A percentile compares a stretch with the other conserved stretches of the same genome.
phyloP scores from a whole-genome alignment of 2,888 invertebrate species.

The Polylopha cassiicola region DNA sequence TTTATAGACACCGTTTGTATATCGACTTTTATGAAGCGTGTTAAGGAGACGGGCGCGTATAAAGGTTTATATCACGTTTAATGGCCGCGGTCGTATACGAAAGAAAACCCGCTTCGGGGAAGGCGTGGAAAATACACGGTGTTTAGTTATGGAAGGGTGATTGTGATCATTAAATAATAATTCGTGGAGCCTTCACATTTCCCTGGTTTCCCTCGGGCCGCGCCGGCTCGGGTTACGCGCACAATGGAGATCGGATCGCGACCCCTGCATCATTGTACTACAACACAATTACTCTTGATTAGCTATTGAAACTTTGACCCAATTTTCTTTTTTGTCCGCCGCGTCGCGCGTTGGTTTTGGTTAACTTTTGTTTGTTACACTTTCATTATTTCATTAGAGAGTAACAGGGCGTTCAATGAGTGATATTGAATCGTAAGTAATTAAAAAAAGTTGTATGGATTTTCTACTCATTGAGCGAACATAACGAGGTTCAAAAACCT shows the following conservation, averaged over 20 bases:
- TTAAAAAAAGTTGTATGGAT: conserved; percentile 7
- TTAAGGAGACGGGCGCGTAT: no score
- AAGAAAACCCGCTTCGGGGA: no score
- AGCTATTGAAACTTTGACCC: conserved; percentile 47
- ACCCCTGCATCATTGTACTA: conserved; percentile 32
- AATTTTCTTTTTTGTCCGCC: conserved; percentile 24
- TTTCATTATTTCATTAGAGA: conserved; percentile 20
- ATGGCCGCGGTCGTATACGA: no score
- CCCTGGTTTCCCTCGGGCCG: conserved; percentile 22
- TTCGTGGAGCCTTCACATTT: conserved; percentile 21
- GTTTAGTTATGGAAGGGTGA: conserved; percentile 17
- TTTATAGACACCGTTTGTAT: conserved; percentile 3
- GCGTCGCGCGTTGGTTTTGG: conserved; percentile 18
- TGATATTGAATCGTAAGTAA: not conserved
- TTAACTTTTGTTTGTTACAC: conserved; percentile 21
- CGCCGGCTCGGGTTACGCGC: conserved; percentile 36
- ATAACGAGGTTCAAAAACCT: conserved; percentile 32
- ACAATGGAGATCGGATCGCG: conserved; percentile 33
- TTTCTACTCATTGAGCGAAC: conserved; percentile 23
- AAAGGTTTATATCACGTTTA: no score
- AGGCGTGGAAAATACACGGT: no score
- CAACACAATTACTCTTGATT: conserved; percentile 53
- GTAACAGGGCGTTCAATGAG: no score
- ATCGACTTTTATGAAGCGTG: conserved; percentile 9
- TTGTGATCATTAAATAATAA: conserved; percentile 21